A percentile compares a stretch with the other conserved stretches of the same genome.
phyloP scores from a whole-genome alignment of 2,797 vertebrate species.

The Xenentodon cancila region DNA sequence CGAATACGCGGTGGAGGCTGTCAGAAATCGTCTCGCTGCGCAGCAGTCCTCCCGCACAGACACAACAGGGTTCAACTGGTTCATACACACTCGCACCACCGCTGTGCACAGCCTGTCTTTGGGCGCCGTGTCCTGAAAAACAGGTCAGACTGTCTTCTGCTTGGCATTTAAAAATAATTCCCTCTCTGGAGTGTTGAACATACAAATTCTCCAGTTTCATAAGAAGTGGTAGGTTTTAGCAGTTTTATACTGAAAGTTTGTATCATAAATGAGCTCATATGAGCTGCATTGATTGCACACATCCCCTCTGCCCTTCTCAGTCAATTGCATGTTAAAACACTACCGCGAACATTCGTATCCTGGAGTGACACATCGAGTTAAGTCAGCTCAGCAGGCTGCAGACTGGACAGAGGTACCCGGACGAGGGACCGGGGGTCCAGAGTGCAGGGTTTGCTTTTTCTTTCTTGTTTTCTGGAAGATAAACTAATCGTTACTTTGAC shows the following conservation, averaged over 20 bases:
- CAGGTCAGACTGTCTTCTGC: conserved; percentile 35
- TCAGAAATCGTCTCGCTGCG: conserved; percentile 10
- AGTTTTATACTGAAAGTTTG: background rate
- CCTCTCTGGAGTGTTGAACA: background rate
- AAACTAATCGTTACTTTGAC: too few relatives aligned
- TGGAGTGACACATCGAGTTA: conserved; percentile 31
- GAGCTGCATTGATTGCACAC: conserved; percentile 36
- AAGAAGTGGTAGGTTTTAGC: background rate
- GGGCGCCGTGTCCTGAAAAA: conserved; percentile 27
- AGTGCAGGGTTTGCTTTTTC: background rate
- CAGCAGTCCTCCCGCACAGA: conserved; percentile 13
- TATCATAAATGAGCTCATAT: background rate
- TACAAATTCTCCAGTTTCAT: background rate
- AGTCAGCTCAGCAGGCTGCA: conserved; percentile 55
- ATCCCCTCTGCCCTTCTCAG: conserved; percentile 12
- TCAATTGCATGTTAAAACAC: conserved; percentile 26
- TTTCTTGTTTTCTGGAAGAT: background rate
- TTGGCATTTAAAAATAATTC: conserved; percentile 8
- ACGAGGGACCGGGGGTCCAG: background rate
- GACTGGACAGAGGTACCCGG: conserved; percentile 28
- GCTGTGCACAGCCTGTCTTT: conserved; percentile 30
- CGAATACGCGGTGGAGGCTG: background rate
- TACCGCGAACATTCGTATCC: conserved; percentile 1
- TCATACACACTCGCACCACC: conserved; percentile 12
- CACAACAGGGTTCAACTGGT: conserved; percentile 39